Evolutionary conservation across 2,797 vertebrate species (phyloP).

Genomic region (Esox masquinongy): DNA sequence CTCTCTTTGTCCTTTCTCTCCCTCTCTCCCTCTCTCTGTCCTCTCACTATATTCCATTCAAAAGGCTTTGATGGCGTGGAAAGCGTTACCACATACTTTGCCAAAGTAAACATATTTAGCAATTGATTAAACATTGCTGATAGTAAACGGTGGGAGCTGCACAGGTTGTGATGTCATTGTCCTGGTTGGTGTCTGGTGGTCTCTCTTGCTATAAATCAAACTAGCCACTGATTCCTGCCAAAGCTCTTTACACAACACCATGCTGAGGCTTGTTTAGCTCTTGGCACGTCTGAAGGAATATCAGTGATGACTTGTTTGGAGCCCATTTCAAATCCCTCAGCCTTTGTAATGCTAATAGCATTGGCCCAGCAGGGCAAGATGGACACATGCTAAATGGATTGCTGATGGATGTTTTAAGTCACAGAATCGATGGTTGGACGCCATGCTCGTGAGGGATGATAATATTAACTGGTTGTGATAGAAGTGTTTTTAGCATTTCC

Average conservation of each 20-base stretch:
- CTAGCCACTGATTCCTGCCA: background rate
- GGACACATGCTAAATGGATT: constrained; percentile 50
- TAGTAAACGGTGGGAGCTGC: too few species aligned
- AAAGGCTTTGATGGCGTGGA: too few species aligned
- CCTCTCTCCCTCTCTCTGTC: constrained; percentile 13
- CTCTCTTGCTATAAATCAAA: background rate
- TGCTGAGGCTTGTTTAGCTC: constrained; percentile 8
- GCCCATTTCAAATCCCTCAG: constrained; percentile 63
- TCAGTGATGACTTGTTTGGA: constrained; percentile 71
- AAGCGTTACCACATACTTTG: too few species aligned
- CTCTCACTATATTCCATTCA: too few species aligned
- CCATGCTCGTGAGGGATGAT: constrained; percentile 69
- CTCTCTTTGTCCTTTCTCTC: background rate
- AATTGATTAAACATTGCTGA: too few species aligned
- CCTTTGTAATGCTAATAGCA: constrained; percentile 73
- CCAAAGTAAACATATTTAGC: too few species aligned
- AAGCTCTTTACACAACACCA: background rate
- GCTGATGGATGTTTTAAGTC: constrained; percentile 32
- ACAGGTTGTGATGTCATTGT: too few species aligned
- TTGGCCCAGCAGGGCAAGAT: constrained; percentile 58
- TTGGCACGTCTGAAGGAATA: constrained; percentile 62
- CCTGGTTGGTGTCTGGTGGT: background rate
- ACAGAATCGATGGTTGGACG: constrained; percentile 47
- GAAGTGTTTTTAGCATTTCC: constrained; percentile 66
- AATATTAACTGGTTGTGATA: constrained; percentile 74